These are phyloP conservation scores for Steatornis caripensis DNA, from an alignment of 2,113 vertebrate genomes.

Conservation along the genomic window DNA sequence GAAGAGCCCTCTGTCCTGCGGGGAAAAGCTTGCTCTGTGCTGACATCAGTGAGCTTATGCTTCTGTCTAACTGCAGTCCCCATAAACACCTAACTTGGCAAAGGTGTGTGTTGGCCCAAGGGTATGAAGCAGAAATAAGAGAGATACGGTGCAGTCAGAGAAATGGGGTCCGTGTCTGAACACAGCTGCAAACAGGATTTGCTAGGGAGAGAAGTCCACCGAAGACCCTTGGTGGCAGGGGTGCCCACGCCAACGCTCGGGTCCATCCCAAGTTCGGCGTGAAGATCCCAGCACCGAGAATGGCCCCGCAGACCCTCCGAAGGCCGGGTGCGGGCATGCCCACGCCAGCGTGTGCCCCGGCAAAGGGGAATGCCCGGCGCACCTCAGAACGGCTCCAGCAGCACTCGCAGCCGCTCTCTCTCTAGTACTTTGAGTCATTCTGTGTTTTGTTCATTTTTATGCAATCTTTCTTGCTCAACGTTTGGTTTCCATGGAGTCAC, in stretches of 20 bases:
- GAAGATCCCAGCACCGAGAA: neutral
- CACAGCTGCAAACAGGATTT: neutral
- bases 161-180: neutral
- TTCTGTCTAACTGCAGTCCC: neutral
- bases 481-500: constrained; percentile 65
- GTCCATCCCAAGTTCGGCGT: neutral
- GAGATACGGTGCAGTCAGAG: neutral
- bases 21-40: neutral
- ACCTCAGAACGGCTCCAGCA: neutral
- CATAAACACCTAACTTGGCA: neutral
- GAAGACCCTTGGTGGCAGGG: neutral
- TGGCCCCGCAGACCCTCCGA: neutral
- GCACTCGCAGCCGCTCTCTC: neutral
- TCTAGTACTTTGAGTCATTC: neutral
- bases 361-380: neutral
- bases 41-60: neutral
- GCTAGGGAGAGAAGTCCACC: neutral
- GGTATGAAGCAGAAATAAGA: neutral
- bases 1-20: neutral
- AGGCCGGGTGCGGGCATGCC: fast-evolving
- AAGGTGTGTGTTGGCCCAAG: neutral
- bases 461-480: constrained; percentile 59
- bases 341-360: neutral
- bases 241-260: neutral
- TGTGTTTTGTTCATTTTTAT: constrained; percentile 65